phyloP scores from a whole-genome alignment of 2,888 invertebrate species.

The Thymelicus lineola region DNA sequence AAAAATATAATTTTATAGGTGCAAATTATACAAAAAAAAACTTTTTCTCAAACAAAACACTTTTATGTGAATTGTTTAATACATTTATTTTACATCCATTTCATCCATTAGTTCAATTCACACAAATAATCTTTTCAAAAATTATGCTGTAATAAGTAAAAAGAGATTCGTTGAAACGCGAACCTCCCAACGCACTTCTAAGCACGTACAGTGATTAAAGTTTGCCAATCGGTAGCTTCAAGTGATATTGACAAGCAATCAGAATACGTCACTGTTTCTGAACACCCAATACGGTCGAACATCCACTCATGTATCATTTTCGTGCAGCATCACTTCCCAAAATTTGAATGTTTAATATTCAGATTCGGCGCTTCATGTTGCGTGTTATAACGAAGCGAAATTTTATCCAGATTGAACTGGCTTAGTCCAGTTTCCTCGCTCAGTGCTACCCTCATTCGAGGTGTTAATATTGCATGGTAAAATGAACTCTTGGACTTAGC shows the following conservation, averaged over 20 bases:
- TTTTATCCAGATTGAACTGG: slow-evolving; percentile 36
- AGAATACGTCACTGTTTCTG: slow-evolving; percentile 31
- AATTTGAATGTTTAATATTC: slow-evolving; percentile 34
- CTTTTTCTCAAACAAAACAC: no score
- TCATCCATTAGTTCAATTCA: no score
- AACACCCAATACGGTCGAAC: slow-evolving; percentile 1
- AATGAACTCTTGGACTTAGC: slow-evolving; percentile 13
- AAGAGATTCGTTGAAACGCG: neutral
- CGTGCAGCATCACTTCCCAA: slow-evolving; percentile 10
- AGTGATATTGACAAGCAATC: slow-evolving; percentile 37
- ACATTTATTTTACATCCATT: no score
- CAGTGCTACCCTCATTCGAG: slow-evolving; percentile 22
- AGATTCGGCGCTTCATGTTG: slow-evolving; percentile 5
- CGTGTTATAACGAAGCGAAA: slow-evolving; percentile 28
- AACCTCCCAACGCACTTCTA: neutral
- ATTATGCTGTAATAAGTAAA: no score
- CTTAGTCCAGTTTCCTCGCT: slow-evolving; percentile 42
- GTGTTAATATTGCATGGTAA: slow-evolving; percentile 2
- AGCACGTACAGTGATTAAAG: slow-evolving; percentile 17
- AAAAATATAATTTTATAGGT: no score
- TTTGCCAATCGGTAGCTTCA: slow-evolving; percentile 16
- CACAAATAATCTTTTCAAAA: no score
- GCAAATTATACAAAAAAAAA: no score
- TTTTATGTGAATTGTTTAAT: no score
- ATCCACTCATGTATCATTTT: slow-evolving; percentile 14